These are phyloP conservation scores for Xiphorhynchus erythropygius DNA, from an alignment of 2,797 vertebrate genomes.

Conservation along the genomic window DNA sequence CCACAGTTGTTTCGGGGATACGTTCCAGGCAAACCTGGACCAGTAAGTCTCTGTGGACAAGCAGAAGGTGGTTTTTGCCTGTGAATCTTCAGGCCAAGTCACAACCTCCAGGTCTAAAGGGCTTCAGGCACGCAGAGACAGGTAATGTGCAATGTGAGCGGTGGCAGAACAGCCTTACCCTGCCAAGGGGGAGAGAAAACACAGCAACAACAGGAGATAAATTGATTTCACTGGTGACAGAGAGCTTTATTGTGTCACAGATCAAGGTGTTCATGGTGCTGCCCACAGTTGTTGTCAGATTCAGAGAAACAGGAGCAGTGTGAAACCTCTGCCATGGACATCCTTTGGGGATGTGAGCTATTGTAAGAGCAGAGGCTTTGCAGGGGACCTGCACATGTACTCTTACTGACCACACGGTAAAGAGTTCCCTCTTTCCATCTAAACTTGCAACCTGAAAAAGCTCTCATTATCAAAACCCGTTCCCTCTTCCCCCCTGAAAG, in stretches of 20 bases:
- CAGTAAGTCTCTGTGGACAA: not conserved
- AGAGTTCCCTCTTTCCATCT: not conserved
- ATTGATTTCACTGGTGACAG: not conserved
- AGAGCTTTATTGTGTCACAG: not conserved
- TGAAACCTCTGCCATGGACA: not conserved
- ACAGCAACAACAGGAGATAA: not conserved
- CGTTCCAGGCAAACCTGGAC: not conserved
- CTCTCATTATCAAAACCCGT: not conserved
- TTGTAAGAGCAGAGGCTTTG: not conserved
- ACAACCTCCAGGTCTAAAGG: not conserved
- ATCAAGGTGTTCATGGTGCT: not conserved
- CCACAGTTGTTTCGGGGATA: not conserved
- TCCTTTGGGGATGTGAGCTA: not conserved
- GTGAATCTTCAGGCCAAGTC: not conserved
- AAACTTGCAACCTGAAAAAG: not conserved
- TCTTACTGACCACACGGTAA: fast-evolving
- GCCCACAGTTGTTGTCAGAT: not conserved
- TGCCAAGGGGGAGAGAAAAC: not conserved
- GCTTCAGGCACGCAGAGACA: not conserved
- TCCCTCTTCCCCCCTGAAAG: not conserved
- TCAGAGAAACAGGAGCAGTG: not conserved
- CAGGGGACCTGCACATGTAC: not conserved
- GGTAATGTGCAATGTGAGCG: not conserved
- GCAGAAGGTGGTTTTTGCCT: not conserved
- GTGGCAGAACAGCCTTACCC: not conserved